Evolutionary conservation across 1,140 invertebrate genomes (phyloP), one percentile per base, ranked within the genome.

Genomic region (Calephelis virginiensis): DNA sequence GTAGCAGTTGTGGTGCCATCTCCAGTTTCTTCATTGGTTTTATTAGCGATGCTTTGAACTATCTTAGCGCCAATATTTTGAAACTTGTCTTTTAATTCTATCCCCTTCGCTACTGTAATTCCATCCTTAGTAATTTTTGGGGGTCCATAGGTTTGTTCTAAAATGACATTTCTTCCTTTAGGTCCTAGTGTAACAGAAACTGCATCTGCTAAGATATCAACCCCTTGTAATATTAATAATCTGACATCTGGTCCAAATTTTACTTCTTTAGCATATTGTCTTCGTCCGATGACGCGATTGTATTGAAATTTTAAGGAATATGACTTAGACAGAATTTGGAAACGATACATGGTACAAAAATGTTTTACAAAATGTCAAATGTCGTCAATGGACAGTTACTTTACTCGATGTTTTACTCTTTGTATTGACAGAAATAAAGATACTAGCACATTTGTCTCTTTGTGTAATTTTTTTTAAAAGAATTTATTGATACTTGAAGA

Each of bases 121-220:
- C 99, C 99, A 90, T 99, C 99, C 92, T 99, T 99, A 47, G 99
- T 99, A 82, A 99, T 99, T 92, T 99, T 99, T 28, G 99, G 99
- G 67, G 97, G 97, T n/a, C 99, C 99, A 99, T 98, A 99, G 8
- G 97, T 98, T 89, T 99, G 98, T 92, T 99, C 99, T 74, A 99
- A 93, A 77, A 99, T 99, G 9, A 99, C 99, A 92, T 99, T 99
- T 74, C 99, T 95, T 53, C 99, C 99, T 95, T 99, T 99, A 63
- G 99, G 99, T 50, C 99, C 99, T 98, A 99, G 99, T 50, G 99
- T 99, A 37, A 99, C 98, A 12, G 99, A 98, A 9, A 99, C 99
- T 50, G 99, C 98, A 93, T 99, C 98, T 68, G 99, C 98, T n/a
- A 99, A 93, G 43, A 99, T 94, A 92, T 99, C 98, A 9, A 99